Percentiles rank a stretch among this genome's conserved stretches.
These are phyloP conservation scores for Lepilemur ruficaudatus DNA, from an alignment of 2,797 vertebrate species.

Conservation along the genomic window DNA sequence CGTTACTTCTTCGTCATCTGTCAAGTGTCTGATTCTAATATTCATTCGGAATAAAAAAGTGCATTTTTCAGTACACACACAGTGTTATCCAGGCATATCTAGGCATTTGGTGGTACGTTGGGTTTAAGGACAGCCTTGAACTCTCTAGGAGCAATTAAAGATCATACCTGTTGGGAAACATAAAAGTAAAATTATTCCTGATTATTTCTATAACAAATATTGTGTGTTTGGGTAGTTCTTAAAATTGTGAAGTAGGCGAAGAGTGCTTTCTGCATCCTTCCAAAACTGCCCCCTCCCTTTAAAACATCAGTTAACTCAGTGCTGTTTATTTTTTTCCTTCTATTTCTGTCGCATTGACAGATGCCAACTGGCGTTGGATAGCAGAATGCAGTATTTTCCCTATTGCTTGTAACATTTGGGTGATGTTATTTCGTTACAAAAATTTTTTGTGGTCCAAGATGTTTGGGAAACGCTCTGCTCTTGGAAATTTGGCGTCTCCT, in stretches of 20 bases:
- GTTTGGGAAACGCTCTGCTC: background rate
- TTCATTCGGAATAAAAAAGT: background rate
- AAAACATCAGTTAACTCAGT: background rate
- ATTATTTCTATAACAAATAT: background rate
- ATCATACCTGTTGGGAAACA: background rate
- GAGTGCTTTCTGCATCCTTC: background rate
- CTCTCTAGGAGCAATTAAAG: background rate
- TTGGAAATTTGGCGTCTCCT: background rate
- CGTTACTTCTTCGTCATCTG: background rate
- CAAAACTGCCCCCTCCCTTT: background rate
- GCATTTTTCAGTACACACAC: background rate
- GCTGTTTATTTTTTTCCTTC: background rate
- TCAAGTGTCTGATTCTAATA: background rate
- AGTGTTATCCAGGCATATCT: background rate
- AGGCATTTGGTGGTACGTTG: background rate
- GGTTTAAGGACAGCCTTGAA: background rate
- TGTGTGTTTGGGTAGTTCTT: background rate
- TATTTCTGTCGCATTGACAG: background rate
- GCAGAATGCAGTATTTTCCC: background rate
- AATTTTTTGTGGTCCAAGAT: background rate
- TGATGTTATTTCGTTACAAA: background rate
- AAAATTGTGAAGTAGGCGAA: background rate
- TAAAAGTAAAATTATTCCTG: background rate
- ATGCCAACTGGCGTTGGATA: background rate
- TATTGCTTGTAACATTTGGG: background rate